phyloP scores from a whole-genome alignment of 2,888 invertebrate genomes.

The Rambutsinella grinnellia region DNA sequence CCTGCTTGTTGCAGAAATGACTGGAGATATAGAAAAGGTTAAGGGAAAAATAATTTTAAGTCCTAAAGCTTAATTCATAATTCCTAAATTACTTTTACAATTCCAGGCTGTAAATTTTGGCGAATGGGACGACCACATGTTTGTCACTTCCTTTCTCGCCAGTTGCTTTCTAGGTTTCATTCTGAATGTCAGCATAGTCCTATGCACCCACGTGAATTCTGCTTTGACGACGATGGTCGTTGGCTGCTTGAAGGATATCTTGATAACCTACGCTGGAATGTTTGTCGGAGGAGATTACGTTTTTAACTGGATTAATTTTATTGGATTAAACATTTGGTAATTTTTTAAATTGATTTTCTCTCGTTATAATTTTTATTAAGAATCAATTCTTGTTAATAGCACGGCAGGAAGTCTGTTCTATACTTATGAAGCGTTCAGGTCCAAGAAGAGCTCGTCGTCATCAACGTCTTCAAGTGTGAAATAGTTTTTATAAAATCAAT shows the following conservation, averaged over 20 bases:
- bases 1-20: conserved; percentile 78
- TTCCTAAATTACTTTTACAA: too few relatives aligned
- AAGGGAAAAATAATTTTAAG: too few relatives aligned
- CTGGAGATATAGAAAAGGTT: conserved; percentile 79
- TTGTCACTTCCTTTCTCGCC: conserved; percentile 83
- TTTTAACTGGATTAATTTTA: conserved; percentile 93
- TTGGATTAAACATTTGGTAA: conserved; percentile 92
- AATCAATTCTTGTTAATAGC: conserved; percentile 45
- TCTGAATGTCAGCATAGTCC: conserved; percentile 93
- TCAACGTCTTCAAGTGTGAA: too few relatives aligned
- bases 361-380: neutral
- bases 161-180: conserved; percentile 98
- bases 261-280: conserved; percentile 98
- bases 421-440: conserved; percentile 86
- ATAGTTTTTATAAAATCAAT: too few relatives aligned
- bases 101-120: conserved; percentile 74
- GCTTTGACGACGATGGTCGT: conserved; percentile 98
- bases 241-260: conserved; percentile 97
- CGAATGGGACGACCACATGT: conserved; percentile 82
- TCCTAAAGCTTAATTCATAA: too few relatives aligned
- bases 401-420: conserved; percentile 87
- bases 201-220: conserved; percentile 96
- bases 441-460: conserved; percentile 5
- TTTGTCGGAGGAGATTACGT: conserved; percentile 97
- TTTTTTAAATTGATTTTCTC: neutral